These are phyloP conservation scores for Lysiphlebus fabarum DNA, from an alignment of 1,140 invertebrate species.

Conservation along the genomic window DNA sequence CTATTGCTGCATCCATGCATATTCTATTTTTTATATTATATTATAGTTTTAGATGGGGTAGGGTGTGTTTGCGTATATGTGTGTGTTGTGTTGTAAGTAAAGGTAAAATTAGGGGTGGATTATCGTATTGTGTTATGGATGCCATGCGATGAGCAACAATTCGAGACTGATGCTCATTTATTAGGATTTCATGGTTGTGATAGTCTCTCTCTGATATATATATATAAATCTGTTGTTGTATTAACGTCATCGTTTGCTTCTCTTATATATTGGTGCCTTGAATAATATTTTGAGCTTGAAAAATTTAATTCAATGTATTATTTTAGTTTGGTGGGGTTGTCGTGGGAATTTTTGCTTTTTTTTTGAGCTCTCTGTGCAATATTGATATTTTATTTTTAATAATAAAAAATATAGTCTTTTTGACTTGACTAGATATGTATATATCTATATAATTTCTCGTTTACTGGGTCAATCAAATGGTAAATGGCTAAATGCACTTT, in stretches of 20 bases:
- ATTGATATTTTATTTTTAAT: too few relatives aligned
- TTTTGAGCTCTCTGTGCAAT: too few relatives aligned
- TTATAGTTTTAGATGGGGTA: too few relatives aligned
- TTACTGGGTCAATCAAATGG: too few relatives aligned
- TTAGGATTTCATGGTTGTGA: constrained; percentile 50
- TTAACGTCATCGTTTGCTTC: constrained; percentile 31
- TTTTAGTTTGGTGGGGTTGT: not conserved
- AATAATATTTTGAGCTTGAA: not conserved
- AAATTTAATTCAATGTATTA: not conserved
- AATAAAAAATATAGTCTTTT: too few relatives aligned
- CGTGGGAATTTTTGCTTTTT: too few relatives aligned
- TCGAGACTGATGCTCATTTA: constrained; percentile 47
- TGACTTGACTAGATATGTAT: too few relatives aligned
- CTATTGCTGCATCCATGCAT: too few relatives aligned
- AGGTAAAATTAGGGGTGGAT: constrained; percentile 24
- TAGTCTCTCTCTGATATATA: constrained; percentile 33
- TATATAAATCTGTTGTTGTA: too few relatives aligned
- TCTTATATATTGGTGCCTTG: constrained; percentile 28
- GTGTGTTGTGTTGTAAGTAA: constrained; percentile 1
- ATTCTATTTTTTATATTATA: too few relatives aligned
- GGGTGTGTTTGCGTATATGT: not conserved
- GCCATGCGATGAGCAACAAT: constrained; percentile 10
- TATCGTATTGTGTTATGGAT: constrained; percentile 28
- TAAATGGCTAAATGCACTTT: too few relatives aligned
- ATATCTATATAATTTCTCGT: too few relatives aligned